Evolutionary conservation across 2,113 vertebrate species (phyloP).

Genomic region (Sinocyclocheilus grahami): DNA sequence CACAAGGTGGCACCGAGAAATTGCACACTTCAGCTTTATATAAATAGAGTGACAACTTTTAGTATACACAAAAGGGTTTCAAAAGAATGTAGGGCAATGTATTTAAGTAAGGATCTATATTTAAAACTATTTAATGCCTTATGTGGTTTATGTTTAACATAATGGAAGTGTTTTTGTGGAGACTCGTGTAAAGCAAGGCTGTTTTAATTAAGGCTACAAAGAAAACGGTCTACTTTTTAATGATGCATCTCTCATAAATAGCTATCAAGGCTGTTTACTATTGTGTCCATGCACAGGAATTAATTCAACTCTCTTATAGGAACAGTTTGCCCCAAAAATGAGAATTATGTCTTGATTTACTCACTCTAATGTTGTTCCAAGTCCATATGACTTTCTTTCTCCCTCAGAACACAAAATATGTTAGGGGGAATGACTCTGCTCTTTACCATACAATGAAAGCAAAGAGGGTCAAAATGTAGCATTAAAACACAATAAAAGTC

Average conservation of each 20-base stretch:
- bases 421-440: not conserved
- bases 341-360: not conserved
- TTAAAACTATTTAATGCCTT: not conserved
- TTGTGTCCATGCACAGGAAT: not conserved
- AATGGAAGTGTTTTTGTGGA: not conserved
- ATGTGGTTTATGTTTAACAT: not conserved
- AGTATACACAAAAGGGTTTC: too few species aligned
- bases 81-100: not conserved
- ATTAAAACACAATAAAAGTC: not conserved
- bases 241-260: slow-evolving; percentile 5
- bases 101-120: not conserved
- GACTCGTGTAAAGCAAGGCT: not conserved
- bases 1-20: too few species aligned
- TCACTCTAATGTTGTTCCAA: not conserved
- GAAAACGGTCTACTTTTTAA: not conserved
- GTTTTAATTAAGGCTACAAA: slow-evolving; percentile 8
- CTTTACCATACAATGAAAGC: not conserved
- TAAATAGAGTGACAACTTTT: not conserved
- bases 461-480: not conserved
- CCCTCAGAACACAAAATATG: not conserved
- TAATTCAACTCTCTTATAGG: not conserved
- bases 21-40: not conserved
- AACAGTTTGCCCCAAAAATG: not conserved
- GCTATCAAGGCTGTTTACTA: not conserved
- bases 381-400: not conserved